Conservation (phyloP, 2,888 invertebrate genomes). For the Nowickia ferox region DNA sequence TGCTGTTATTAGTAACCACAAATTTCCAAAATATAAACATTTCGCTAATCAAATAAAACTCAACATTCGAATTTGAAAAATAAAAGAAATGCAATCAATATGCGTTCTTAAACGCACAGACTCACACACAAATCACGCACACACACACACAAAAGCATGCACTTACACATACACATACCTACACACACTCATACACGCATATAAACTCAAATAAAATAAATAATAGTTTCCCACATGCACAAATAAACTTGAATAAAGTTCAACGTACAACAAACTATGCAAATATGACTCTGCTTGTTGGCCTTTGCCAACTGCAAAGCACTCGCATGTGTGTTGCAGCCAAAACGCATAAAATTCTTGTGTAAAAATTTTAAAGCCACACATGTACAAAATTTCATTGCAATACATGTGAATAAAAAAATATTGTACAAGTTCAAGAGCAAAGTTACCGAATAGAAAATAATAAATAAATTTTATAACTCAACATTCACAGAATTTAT, state of each 20-base stretch:
- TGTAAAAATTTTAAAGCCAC: slow-evolving; percentile 7
- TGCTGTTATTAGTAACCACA: slow-evolving; percentile 51
- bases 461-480: slow-evolving; percentile 18
- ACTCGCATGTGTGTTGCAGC: not conserved
- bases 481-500: not conserved
- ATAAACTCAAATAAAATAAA: not conserved
- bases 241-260: slow-evolving; percentile 29
- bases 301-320: not conserved
- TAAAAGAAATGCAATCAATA: not conserved
- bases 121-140: not conserved
- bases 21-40: slow-evolving; percentile 37
- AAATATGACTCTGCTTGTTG: slow-evolving; percentile 26
- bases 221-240: slow-evolving; percentile 3
- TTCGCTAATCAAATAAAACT: slow-evolving; percentile 34
- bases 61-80: not conserved
- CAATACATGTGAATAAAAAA: not conserved
- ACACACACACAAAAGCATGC: not conserved
- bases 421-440: slow-evolving; percentile 60
- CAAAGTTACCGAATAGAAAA: slow-evolving; percentile 38
- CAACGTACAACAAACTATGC: slow-evolving; percentile 4
- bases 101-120: not conserved
- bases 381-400: slow-evolving; percentile 17
- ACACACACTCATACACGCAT: not conserved
- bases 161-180: not conserved
- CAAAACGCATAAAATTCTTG: slow-evolving; percentile 7